These are phyloP conservation scores for Druon quercuslanigerum DNA, from an alignment of 1,140 invertebrate genomes.

Conservation along the genomic window DNA sequence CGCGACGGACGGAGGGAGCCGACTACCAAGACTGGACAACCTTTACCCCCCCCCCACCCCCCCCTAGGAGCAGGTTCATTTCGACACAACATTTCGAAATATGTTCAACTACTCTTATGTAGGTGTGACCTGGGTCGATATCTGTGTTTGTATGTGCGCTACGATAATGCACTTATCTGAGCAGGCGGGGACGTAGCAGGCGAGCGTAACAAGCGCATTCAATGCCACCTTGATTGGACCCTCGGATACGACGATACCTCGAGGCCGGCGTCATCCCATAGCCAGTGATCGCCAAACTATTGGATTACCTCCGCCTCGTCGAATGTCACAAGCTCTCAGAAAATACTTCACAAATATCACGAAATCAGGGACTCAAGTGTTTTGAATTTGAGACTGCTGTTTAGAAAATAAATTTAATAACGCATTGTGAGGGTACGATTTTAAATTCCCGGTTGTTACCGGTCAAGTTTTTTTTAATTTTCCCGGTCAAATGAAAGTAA, in stretches of 20 bases:
- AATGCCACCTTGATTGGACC: constrained; percentile 54
- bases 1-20: no score
- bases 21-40: no score
- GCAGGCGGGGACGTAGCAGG: background rate
- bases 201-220: constrained; percentile 49
- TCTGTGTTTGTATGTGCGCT: background rate
- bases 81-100: background rate
- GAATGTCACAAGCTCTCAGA: background rate
- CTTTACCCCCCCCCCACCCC: no score
- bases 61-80: no score
- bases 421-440: no score
- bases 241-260: constrained; percentile 45
- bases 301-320: background rate
- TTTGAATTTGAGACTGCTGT: no score
- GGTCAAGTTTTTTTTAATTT: no score
- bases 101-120: background rate
- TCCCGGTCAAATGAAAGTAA: no score
- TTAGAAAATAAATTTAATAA: no score
- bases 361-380: no score
- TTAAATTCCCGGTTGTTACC: no score
- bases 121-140: background rate
- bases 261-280: background rate
- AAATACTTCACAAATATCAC: background rate
- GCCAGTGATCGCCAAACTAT: background rate
- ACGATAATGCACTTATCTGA: constrained; percentile 45